Evolutionary conservation across 2,797 vertebrate genomes (phyloP).

Genomic region (Amphiprion clarkii): DNA sequence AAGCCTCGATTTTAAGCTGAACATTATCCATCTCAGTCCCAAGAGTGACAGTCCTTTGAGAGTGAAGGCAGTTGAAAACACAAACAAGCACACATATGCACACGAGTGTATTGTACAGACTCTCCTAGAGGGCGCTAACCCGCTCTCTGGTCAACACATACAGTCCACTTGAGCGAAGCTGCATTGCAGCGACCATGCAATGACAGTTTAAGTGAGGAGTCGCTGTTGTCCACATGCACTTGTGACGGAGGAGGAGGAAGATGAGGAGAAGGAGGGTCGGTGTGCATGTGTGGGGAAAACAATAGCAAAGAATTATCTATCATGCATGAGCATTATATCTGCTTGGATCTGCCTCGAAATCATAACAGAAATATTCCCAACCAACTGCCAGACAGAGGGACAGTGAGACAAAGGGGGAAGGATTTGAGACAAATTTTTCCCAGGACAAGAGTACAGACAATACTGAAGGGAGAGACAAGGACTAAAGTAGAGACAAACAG

Average conservation of each 20-base stretch:
- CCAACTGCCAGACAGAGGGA: constrained; percentile 50
- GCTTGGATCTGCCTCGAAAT: constrained; percentile 41
- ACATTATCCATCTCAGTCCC: constrained; percentile 28
- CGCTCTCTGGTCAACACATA: constrained; percentile 38
- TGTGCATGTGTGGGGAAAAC: neutral
- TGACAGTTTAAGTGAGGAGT: constrained; percentile 45
- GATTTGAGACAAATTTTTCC: constrained; percentile 31
- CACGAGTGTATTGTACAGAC: constrained; percentile 36
- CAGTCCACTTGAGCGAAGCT: constrained; percentile 49
- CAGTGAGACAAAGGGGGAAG: constrained; percentile 5
- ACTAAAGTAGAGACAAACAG: constrained; percentile 53
- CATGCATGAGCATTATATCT: constrained; percentile 56
- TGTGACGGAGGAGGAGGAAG: constrained; percentile 15
- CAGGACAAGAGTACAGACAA: constrained; percentile 50
- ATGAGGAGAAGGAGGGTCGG: neutral
- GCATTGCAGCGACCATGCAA: constrained; percentile 67
- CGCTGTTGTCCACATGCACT: constrained; percentile 67
- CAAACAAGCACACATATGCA: constrained; percentile 43
- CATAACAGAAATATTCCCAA: constrained; percentile 29
- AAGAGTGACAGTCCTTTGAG: constrained; percentile 43
- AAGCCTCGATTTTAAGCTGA: constrained; percentile 30
- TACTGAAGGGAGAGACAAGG: constrained; percentile 42
- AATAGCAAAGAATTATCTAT: constrained; percentile 28
- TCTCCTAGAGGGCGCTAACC: constrained; percentile 29
- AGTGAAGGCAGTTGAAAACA: constrained; percentile 66